Base-by-base conservation (phyloP, 2,888 invertebrate species). In the Acronicta alni region DNA sequence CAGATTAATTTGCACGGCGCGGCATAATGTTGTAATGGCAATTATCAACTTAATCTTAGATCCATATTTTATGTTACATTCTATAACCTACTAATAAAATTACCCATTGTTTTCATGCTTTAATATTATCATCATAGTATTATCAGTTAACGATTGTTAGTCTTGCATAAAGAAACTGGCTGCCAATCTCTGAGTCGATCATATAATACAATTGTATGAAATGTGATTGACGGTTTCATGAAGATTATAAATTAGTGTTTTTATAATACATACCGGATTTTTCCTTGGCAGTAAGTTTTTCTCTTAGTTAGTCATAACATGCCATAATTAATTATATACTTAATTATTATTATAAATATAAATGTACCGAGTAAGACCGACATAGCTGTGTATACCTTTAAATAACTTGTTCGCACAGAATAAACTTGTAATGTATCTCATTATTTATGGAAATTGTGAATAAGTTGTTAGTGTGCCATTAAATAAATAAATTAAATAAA, bases 81-180 rank as follows among this genome's bases (percentile, higher is more conserved):
- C 58, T 54, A 12, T 38, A 42, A 39, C 20, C 51, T 68, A 57
- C 57, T 53, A 57, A 58, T 73, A 68, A 61, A 65, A 58, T 51
- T 45, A 15, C 38, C 60, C 44, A 56, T 74, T 70, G 70, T 54
- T 67, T 63, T 53, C 15, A 30, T 30, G 65, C 48, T 37, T 18
- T 55, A 59, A 60, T 59, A 72, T 53, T 54, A 35, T 43, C 49
- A 60, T 47, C 49, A 60, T 47, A 47, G 37, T 30, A 32, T 32
- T 55, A 60, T 47, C 43, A 51, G 43, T 54, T 35, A 16, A 4
- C 44, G 18, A 15, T 49, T 46, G 72, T 52, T 37, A 38, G 35
- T 32, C 38, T 47, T 46, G 67, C 68, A 53, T 48, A 60, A 47
- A 68, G 53, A 54, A 43, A 51, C 10, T 53, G n/a, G n/a, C 30